Evolutionary conservation across 2,113 vertebrate genomes (phyloP).

Genomic region (Fregetta grallaria): DNA sequence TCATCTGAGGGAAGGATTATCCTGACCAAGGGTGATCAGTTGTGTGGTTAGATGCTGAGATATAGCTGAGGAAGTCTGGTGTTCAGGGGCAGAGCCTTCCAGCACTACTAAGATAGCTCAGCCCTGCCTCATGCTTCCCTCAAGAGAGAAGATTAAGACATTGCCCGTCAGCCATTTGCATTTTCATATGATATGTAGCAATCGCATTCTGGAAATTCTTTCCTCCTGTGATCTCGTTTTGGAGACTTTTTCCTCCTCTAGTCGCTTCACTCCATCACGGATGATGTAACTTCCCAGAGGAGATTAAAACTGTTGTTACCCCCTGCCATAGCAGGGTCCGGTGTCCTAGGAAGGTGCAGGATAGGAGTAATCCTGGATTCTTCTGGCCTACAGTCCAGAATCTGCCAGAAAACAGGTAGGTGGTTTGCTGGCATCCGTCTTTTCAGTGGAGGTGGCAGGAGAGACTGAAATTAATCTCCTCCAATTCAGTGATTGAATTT

Average conservation of each 20-base stretch:
- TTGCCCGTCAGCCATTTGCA: not conserved
- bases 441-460: not conserved
- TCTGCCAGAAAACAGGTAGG: not conserved
- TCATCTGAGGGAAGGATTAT: not conserved
- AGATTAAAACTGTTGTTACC: not conserved
- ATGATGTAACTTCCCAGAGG: not conserved
- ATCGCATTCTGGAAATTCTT: not conserved
- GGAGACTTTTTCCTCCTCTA: not conserved
- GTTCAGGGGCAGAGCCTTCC: not conserved
- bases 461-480: not conserved
- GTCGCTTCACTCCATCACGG: not conserved
- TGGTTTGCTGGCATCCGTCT: slow-evolving; percentile 16
- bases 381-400: not conserved
- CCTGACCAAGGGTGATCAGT: not conserved
- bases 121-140: not conserved
- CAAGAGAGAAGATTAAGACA: not conserved
- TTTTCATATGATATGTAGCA: not conserved
- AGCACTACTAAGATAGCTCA: not conserved
- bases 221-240: not conserved
- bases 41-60: not conserved
- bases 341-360: not conserved
- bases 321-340: not conserved
- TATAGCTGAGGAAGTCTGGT: not conserved
- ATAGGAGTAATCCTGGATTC: not conserved
- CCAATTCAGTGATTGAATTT: slow-evolving; percentile 39